Evolutionary conservation across 2,888 invertebrate genomes (phyloP), one percentile per base, ranked within the genome.

Genomic region (Tillus elongatus): DNA sequence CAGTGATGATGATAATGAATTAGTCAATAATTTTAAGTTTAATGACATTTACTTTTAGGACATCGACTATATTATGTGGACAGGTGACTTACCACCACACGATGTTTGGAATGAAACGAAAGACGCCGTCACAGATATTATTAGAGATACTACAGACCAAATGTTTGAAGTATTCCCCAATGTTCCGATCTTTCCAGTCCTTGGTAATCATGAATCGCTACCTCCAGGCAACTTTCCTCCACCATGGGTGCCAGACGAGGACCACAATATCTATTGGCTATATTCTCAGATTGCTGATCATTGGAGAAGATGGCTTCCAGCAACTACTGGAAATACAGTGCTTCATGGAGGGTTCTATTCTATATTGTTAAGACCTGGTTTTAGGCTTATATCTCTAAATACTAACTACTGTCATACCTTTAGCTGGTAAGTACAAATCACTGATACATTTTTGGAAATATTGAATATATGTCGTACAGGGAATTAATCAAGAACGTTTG

Each of bases 151-250:
- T 0, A 85, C 88, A 0, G 71, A 77, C 12, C 84, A 88, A 57
- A 81, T 90, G 77, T 73, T 79, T 0, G 78, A 81, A 42, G 79
- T 77, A 64, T 93, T 97, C 57, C 95, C 90, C 0, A 84, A 83
- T 1, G 82, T 85, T 14, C 92, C 91, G 1, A 87, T 96, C 47
- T 95, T 90, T 57, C 91, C 95, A 8, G 87, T 92, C 0, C 69
- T 97, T 8, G 97, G 97, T 2, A 97, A 97, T 66, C 96, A 97
- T 56, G 97, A 97, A 69, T 82, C 90, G 45, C 84, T 87, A 6
- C 96, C 96, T n/a, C 90, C 92, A 1, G 93, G 96, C 61, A 88
- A 88, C 62, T 91, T 88, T 58, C 86, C 89, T 0, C 89, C 90
- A 2, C 85, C 88, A 1, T 88, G 83, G 66, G 80, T 88, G 26